Percentiles rank a stretch among this genome's conserved stretches.
phyloP scores from a whole-genome alignment of 2,888 invertebrate species.

The Gryllus longicercus region DNA sequence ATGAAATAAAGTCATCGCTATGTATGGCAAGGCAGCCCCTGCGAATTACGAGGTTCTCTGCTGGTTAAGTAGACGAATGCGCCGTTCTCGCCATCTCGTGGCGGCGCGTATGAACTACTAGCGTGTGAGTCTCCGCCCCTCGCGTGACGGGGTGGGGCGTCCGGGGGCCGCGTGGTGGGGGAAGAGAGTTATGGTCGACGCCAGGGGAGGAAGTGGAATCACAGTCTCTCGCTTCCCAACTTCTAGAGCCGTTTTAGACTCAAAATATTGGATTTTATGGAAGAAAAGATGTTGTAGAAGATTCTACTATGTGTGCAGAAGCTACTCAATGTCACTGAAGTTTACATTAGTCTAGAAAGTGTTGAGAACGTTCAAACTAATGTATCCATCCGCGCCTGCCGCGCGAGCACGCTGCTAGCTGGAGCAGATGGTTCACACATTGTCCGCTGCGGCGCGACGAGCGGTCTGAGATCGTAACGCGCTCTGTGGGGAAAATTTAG shows the following conservation, averaged over 20 bases:
- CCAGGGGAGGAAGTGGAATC: conserved; percentile 2
- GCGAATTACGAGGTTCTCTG: no score
- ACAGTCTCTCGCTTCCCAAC: not conserved
- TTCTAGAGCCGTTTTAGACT: no score
- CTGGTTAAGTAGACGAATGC: not conserved
- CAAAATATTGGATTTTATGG: no score
- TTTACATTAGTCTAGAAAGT: not conserved
- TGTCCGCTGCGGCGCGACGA: conserved; percentile 9
- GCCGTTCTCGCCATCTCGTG: conserved; percentile 1
- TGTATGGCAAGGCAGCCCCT: no score
- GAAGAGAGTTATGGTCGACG: conserved; percentile 7
- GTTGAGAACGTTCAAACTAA: not conserved
- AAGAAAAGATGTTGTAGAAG: no score
- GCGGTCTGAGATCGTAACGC: conserved; percentile 20
- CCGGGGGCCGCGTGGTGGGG: not conserved
- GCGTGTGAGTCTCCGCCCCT: not conserved
- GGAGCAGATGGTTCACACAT: conserved; percentile 2
- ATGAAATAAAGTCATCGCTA: no score
- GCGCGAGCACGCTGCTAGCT: not conserved
- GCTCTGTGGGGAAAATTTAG: conserved; percentile 24
- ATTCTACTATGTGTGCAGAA: no score
- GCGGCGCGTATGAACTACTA: not conserved
- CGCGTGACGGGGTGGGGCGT: not conserved
- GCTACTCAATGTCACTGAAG: no score
- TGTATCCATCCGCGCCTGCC: not conserved